phyloP scores from a whole-genome alignment of 2,797 vertebrate species.

The Arrhamphus sclerolepis region DNA sequence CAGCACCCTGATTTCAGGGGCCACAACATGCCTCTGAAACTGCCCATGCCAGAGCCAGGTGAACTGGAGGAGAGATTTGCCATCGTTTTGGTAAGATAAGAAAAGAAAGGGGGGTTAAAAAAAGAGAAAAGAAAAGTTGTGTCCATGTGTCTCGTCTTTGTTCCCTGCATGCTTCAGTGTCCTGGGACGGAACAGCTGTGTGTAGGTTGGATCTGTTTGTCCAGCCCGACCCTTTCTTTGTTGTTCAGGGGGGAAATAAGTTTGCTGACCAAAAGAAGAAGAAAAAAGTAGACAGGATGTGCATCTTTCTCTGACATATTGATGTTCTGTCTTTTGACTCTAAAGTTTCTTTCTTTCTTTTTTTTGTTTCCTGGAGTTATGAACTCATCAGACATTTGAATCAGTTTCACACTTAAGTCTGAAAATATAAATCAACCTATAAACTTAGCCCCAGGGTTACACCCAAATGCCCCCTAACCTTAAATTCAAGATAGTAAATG shows the following conservation, averaged over 20 bases:
- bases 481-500: too few species aligned
- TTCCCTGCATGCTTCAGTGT: slow-evolving; percentile 54
- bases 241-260: slow-evolving; percentile 16
- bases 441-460: too few species aligned
- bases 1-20: slow-evolving; percentile 90
- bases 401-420: too few species aligned
- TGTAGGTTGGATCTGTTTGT: slow-evolving; percentile 55
- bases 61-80: slow-evolving; percentile 97
- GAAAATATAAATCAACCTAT: too few species aligned
- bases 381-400: too few species aligned
- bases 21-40: slow-evolving; percentile 91
- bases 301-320: too few species aligned
- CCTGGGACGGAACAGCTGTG: slow-evolving; percentile 71
- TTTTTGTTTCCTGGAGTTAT: too few species aligned
- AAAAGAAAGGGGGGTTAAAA: background rate
- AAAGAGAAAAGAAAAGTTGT: background rate
- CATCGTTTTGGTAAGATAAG: slow-evolving; percentile 88
- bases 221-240: slow-evolving; percentile 59
- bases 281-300: background rate
- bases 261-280: background rate
- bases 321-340: too few species aligned
- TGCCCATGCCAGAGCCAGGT: slow-evolving; percentile 93
- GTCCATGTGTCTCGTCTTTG: slow-evolving; percentile 52
- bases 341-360: too few species aligned
- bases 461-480: too few species aligned